Evolutionary conservation across 2,113 vertebrate genomes (phyloP), one percentile per base, ranked within the genome.

Genomic region (Ammodytes marinus): DNA sequence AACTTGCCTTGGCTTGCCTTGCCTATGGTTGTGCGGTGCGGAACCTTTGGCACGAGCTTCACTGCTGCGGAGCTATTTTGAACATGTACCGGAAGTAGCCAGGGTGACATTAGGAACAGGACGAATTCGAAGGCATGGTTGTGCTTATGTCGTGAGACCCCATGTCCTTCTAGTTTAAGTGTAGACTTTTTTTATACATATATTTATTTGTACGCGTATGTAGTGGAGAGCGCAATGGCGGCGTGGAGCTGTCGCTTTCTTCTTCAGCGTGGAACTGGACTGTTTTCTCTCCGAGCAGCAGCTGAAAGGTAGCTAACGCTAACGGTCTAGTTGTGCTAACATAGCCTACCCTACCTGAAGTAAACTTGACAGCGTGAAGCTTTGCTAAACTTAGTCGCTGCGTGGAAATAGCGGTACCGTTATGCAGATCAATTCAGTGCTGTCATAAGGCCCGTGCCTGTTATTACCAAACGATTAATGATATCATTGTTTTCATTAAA

Each of bases 31-130:
- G 9, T 17, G 58, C 64, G 91, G 93, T 17, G 58, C 64, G 91
- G 93, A 94, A 94, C 92, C 54, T 59, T 88, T 67, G 37, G 0
- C 3, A 4, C 4, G 6, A 17, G 14, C 2, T 5, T 2, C 2
- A 0, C 8, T 55, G 2, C 27, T 3, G n/a, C 84, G 86, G 89
- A 83, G 63, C 4, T 80, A 6, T 88, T 86, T 88, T 49, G 1
- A 0, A 45, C 9, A 58, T 8, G 91, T 80, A 94, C 94, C 86
- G 94, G 94, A 95, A 92, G 67, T 76, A 5, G 1, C 11, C 17
- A 87, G 87, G 86, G 90, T 95, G 94, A 94, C 95, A 94, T 94
- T 94, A 89, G 50, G 61, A 39, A 4, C 55, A 79, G 91, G 73
- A 61, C 68, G 69, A 74, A 79, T 69, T 65, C 19, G 71, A 80